Percentiles rank a stretch among this genome's conserved stretches.
Conservation (phyloP, 2,797 vertebrate species). For the Myotis myotis region DNA sequence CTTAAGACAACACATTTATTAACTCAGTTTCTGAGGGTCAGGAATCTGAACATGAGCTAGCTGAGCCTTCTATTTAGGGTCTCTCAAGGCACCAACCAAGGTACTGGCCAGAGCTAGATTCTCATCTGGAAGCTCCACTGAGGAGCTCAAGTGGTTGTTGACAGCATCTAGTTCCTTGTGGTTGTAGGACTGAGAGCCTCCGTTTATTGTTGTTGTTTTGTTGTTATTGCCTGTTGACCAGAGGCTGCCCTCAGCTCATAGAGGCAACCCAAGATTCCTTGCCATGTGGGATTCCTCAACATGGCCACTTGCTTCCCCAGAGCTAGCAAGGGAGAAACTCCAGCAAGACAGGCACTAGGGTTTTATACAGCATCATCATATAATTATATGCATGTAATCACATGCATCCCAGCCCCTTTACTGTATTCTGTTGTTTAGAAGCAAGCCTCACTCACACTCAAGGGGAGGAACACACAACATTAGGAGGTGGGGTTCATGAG, state of each 20-base stretch:
- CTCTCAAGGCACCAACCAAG: background rate
- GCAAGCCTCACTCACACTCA: background rate
- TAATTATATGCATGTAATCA: background rate
- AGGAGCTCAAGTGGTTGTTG: background rate
- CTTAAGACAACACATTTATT: conserved; percentile 10
- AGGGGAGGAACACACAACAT: background rate
- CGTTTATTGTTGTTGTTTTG: background rate
- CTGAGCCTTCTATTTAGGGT: background rate
- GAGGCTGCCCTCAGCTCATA: background rate
- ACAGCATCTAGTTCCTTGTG: background rate
- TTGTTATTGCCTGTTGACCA: background rate
- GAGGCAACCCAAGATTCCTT: background rate
- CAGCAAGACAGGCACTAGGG: background rate
- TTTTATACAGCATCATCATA: background rate
- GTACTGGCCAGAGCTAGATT: background rate
- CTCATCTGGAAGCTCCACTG: background rate
- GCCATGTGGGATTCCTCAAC: background rate
- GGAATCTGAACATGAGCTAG: background rate
- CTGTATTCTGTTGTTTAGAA: background rate
- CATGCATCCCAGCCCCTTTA: background rate
- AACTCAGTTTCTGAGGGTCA: background rate
- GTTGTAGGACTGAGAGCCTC: background rate
- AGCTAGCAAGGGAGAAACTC: background rate
- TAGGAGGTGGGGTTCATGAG: background rate
- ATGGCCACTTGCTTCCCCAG: background rate